Base-by-base conservation (phyloP, 2,113 vertebrate species). In the Ctenomys sociabilis region DNA sequence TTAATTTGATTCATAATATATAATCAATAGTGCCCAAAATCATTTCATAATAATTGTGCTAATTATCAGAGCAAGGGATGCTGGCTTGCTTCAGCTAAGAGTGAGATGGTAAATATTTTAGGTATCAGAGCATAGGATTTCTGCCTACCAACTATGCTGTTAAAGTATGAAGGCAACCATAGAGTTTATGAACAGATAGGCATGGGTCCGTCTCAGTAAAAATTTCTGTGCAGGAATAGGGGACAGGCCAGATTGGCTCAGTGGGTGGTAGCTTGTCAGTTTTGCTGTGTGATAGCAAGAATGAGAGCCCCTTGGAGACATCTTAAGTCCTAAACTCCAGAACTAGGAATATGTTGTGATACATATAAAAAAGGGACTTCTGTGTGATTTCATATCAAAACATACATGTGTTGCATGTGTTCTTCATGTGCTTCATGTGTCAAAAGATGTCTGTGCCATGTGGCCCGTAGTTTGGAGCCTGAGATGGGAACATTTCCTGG, bases 1-100 rank as follows among this genome's bases (percentile, higher is more conserved):
- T 75, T 89, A 87, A 80, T 93, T 94, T 91, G 84, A 91, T 85
- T 96, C 37, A 43, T 59, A 63, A 85, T 57, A 49, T 30, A 80
- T 82, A 85, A 73, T 21, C 80, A 26, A 54, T 82, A 77, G 72
- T 78, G 21, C 88, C 78, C 64, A 59, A 52, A 88, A 83, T 14
- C 1, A 81, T 77, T 89, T 87, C 68, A 91, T 52, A 90, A 45
- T 66, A 54, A 81, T 28, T 92, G 19, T 63, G 11, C n/a, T 93
- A 28, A 19, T 83, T 87, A 3, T 89, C 75, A 4, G 30, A 80
- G 49, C n/a, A 95, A 3, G 8, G 17, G 21, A 90, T 28, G 35
- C 49, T 63, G 90, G 86, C 32, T 68, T 43, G 80, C 94, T 95
- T 49, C 59, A 59, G 12, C 59, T 66, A 64, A 70, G 14, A 89